phyloP scores from a whole-genome alignment of 2,113 vertebrate species.

The Tyto alba region DNA sequence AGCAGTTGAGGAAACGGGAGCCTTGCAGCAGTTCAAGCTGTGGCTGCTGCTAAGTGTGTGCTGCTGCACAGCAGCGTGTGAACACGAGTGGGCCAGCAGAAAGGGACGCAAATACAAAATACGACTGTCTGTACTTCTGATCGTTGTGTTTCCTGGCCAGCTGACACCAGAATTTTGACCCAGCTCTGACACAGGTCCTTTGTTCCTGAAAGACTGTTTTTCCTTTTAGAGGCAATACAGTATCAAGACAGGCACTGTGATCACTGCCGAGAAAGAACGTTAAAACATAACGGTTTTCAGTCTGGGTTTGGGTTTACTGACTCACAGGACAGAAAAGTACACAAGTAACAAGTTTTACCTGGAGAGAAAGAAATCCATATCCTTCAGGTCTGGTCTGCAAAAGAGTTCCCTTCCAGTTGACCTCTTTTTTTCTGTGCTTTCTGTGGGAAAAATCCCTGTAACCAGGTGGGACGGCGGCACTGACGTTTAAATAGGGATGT shows the following conservation, averaged over 20 bases:
- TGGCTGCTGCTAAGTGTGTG: background rate
- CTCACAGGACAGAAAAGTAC: background rate
- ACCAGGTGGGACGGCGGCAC: background rate
- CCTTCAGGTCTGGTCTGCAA: background rate
- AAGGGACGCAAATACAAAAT: background rate
- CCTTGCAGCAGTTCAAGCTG: background rate
- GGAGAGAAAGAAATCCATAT: background rate
- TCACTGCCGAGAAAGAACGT: background rate
- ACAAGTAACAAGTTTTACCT: background rate
- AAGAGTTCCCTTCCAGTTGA: background rate
- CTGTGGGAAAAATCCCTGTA: background rate
- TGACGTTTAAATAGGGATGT: conserved; percentile 59
- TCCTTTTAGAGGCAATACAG: background rate
- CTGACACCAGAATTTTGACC: background rate
- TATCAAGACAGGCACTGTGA: background rate
- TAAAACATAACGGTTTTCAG: background rate
- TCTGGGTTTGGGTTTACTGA: background rate
- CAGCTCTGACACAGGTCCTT: background rate
- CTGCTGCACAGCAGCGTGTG: rapidly evolving
- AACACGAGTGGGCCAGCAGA: background rate
- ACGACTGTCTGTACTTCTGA: rapidly evolving
- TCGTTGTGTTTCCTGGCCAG: background rate
- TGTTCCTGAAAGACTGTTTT: background rate
- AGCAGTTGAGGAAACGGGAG: background rate
- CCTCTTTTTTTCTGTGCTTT: background rate